phyloP scores from a whole-genome alignment of 2,797 vertebrate genomes.

The Tadarida brasiliensis region DNA sequence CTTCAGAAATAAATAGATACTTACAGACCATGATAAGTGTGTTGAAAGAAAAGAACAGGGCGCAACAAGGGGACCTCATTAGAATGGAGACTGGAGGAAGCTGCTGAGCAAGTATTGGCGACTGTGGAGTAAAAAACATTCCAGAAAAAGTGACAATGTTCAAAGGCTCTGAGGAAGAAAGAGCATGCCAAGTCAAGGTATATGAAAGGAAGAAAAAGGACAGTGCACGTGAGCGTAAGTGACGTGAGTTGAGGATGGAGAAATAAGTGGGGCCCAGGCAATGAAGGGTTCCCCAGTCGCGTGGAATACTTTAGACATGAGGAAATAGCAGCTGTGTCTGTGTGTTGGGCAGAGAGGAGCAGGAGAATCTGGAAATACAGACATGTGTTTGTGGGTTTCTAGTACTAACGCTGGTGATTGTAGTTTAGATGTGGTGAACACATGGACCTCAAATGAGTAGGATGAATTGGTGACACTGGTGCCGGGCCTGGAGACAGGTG shows the following conservation, averaged over 20 bases:
- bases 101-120: neutral
- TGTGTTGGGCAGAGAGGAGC: neutral
- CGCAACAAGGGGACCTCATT: neutral
- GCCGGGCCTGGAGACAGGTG: neutral
- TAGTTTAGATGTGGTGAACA: neutral
- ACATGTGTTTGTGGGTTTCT: neutral
- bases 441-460: neutral
- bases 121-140: neutral
- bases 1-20: slow-evolving; percentile 5
- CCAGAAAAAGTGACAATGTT: neutral
- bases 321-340: neutral
- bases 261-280: neutral
- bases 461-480: neutral
- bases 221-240: neutral
- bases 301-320: neutral
- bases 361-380: neutral
- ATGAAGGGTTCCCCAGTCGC: neutral
- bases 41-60: neutral
- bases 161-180: neutral
- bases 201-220: neutral
- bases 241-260: neutral
- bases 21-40: neutral
- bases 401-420: neutral
- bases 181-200: neutral
- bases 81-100: neutral